phyloP scores from a whole-genome alignment of 2,113 vertebrate genomes.

The Nasalis larvatus region DNA sequence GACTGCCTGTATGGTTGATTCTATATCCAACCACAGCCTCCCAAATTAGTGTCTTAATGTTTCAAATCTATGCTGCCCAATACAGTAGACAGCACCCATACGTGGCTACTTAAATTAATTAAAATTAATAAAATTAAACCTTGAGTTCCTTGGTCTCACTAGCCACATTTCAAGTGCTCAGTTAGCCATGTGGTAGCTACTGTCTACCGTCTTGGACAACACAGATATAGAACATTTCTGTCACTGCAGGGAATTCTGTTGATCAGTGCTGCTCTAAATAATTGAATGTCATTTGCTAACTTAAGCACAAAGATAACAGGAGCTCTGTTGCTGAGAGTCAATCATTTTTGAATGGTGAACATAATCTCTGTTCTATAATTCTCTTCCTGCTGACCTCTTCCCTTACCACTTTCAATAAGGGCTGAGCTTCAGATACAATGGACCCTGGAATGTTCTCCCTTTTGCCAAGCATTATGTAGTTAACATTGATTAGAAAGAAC shows the following conservation, averaged over 20 bases:
- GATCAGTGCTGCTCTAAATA: not conserved
- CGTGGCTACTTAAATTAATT: not conserved
- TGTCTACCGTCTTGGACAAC: too few relatives aligned
- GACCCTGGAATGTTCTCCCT: not conserved
- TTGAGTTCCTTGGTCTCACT: not conserved
- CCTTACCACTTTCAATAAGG: not conserved
- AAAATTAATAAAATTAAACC: not conserved
- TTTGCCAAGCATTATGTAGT: not conserved
- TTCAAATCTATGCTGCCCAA: not conserved
- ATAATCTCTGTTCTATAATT: not conserved
- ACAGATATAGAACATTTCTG: not conserved
- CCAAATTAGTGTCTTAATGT: not conserved
- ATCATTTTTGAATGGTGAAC: not conserved
- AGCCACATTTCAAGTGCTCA: not conserved
- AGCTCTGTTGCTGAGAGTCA: not conserved
- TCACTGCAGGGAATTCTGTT: not conserved
- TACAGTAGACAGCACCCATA: not conserved
- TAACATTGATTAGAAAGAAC: not conserved
- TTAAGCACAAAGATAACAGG: not conserved
- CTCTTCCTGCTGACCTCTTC: not conserved
- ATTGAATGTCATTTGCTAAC: not conserved
- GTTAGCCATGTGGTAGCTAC: not conserved
- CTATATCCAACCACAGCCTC: not conserved
- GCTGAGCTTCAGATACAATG: not conserved
- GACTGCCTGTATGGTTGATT: not conserved